These are phyloP conservation scores for Dicrostonyx torquatus DNA, from an alignment of 2,797 vertebrate genomes.

Conservation along the genomic window DNA sequence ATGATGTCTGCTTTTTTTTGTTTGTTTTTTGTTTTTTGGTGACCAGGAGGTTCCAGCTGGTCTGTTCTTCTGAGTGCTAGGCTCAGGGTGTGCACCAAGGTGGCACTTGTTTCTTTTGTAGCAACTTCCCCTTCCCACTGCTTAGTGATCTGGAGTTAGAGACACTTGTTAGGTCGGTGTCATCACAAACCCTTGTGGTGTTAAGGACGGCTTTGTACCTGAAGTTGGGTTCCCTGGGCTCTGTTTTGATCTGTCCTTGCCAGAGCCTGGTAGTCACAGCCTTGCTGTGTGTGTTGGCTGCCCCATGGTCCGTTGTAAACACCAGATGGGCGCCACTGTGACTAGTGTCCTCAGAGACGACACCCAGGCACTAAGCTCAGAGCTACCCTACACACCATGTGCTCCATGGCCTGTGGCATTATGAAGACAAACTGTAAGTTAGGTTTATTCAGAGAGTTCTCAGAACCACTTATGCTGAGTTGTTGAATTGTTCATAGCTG, in stretches of 20 bases:
- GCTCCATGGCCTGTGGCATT: neutral
- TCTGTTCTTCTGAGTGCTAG: neutral
- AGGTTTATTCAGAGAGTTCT: slow-evolving; percentile 16
- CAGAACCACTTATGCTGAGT: slow-evolving; percentile 6
- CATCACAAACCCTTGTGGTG: neutral
- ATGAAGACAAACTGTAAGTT: neutral
- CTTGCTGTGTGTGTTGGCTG: neutral
- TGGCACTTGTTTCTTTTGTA: neutral
- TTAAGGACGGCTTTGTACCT: neutral
- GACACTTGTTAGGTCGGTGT: neutral
- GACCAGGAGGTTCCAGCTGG: neutral
- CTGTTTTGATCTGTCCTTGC: neutral
- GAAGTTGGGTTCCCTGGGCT: neutral
- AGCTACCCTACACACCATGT: neutral
- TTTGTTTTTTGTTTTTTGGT: neutral
- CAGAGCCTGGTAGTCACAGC: neutral
- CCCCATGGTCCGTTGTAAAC: neutral
- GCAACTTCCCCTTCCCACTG: neutral
- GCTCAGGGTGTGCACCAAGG: neutral
- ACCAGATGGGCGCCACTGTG: neutral
- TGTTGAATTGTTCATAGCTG: slow-evolving; percentile 13
- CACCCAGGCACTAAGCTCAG: neutral
- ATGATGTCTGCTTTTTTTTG: neutral
- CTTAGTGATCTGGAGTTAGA: slow-evolving; percentile 11
- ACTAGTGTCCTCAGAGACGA: neutral